A percentile compares a stretch with the other conserved stretches of the same genome.
Conservation (phyloP, 2,113 vertebrate genomes). For the Archilochus colubris region DNA sequence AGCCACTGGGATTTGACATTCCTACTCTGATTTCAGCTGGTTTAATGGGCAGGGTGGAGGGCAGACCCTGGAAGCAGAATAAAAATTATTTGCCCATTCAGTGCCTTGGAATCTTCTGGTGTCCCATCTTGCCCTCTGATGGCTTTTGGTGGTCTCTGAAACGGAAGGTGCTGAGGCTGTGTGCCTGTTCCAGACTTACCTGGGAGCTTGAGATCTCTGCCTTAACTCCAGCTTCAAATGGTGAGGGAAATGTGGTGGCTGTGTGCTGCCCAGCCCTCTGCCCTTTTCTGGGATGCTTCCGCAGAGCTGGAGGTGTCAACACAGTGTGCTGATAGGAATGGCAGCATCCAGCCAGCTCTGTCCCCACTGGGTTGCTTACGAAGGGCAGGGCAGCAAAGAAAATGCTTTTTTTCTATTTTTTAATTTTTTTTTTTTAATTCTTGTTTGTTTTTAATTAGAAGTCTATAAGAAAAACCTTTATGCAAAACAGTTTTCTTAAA, state of each 20-base stretch:
- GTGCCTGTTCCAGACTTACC: background rate
- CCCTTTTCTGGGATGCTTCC: background rate
- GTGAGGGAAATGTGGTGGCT: background rate
- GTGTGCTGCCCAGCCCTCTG: background rate
- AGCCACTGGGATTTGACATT: background rate
- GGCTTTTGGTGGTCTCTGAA: background rate
- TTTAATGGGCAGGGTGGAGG: background rate
- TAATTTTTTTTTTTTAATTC: background rate
- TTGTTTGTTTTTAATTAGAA: background rate
- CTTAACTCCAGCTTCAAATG: background rate
- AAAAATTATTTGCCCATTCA: background rate
- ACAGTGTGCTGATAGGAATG: fast-evolving
- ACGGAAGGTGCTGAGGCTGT: background rate
- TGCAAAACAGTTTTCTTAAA: background rate
- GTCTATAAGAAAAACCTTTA: background rate
- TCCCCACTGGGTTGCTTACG: background rate
- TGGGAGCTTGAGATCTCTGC: background rate
- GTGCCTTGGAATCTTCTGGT: background rate
- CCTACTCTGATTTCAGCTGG: background rate
- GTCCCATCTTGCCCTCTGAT: background rate
- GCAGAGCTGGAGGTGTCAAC: background rate
- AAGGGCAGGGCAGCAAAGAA: background rate
- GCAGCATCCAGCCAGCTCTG: background rate
- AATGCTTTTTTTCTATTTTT: background rate
- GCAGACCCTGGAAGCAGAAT: background rate